Conservation (phyloP, 2,888 invertebrate genomes). For the Diarsia mendica region DNA sequence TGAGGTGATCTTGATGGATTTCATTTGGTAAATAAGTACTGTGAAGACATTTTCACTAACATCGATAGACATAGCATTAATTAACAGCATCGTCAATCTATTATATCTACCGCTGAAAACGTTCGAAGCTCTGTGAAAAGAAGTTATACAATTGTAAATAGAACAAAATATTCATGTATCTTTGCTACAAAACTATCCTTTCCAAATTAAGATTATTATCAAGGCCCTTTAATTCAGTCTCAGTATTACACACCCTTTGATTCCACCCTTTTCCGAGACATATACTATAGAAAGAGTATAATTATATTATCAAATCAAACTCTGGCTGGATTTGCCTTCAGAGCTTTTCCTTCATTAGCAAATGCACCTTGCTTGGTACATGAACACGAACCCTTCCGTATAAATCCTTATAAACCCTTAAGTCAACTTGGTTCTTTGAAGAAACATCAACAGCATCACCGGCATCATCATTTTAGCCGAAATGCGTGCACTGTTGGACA, state of each 20-base stretch:
- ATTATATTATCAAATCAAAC: constrained; percentile 9
- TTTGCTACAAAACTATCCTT: not conserved
- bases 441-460: not conserved
- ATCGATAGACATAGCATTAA: not conserved
- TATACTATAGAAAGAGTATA: no score
- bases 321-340: no score
- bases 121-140: not conserved
- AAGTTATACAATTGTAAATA: not conserved
- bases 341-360: constrained; percentile 36
- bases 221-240: not conserved
- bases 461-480: not conserved
- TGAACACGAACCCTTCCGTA: not conserved
- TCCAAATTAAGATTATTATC: no score
- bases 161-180: not conserved
- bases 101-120: not conserved
- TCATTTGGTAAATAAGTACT: not conserved
- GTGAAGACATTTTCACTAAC: not conserved
- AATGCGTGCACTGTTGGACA: not conserved
- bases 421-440: not conserved
- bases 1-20: constrained; percentile 8
- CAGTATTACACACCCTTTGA: not conserved
- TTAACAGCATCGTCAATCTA: not conserved
- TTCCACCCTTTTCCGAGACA: not conserved
- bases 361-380: constrained; percentile 4
- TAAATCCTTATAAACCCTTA: not conserved